Evolutionary conservation across 1,140 invertebrate species (phyloP).

Genomic region (Drosophila pruinosa): DNA sequence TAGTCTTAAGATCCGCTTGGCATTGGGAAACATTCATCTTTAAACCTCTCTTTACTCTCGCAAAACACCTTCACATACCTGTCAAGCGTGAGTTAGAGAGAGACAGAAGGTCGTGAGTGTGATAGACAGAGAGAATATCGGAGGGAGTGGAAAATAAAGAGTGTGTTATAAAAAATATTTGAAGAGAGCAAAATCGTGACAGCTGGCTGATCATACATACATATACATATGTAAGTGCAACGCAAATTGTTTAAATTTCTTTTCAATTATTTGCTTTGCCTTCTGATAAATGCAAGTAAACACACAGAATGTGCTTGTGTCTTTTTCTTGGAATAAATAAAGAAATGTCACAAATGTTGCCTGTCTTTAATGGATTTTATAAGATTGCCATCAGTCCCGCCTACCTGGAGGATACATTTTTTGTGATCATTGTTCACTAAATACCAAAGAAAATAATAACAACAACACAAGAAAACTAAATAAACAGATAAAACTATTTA

Average conservation of each 20-base stretch:
- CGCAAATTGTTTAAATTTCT: slow-evolving; percentile 70
- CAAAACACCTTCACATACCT: slow-evolving; percentile 14
- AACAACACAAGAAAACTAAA: neutral
- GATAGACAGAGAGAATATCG: neutral
- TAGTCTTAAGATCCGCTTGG: slow-evolving; percentile 31
- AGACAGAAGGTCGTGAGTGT: neutral
- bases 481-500: neutral
- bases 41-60: slow-evolving; percentile 8
- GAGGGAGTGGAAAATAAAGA: neutral
- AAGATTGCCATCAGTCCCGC: neutral
- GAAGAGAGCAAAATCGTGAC: slow-evolving; percentile 42
- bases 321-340: slow-evolving; percentile 47
- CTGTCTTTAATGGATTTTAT: neutral
- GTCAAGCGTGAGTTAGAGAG: neutral
- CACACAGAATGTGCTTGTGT: slow-evolving; percentile 8
- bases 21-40: slow-evolving; percentile 26
- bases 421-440: slow-evolving; percentile 38
- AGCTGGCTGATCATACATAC: slow-evolving; percentile 44
- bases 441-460: slow-evolving; percentile 25
- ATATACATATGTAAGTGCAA: slow-evolving; percentile 66
- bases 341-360: slow-evolving; percentile 55
- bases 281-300: slow-evolving; percentile 48
- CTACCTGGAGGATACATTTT: slow-evolving; percentile 58
- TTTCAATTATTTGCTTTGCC: slow-evolving; percentile 61
- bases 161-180: neutral